Evolutionary conservation across 2,888 invertebrate species (phyloP), one percentile per base, ranked within the genome.

Genomic region (Cosmia pyralina): DNA sequence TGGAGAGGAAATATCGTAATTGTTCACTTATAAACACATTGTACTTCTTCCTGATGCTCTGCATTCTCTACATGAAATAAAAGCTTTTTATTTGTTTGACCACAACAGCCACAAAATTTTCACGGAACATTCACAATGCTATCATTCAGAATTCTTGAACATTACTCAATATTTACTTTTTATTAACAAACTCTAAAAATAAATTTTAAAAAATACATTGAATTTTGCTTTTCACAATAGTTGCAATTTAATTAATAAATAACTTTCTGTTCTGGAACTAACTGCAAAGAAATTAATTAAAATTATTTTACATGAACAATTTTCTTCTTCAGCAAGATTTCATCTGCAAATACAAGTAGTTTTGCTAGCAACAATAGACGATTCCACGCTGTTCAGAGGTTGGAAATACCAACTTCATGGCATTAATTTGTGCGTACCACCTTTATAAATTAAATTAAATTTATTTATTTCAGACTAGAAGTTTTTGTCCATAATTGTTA

Each of bases 261-360:
- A 55, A 52, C 46, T 72, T 79, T 58, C 15, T 60, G n/a, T 52
- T 53, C 15, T 4, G 28, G 19, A 60, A 44, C 44, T 38, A 38
- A 44, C 11, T 50, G 22, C 28, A 46, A 28, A 59, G 7, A 52
- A 79, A 65, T 59, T 1, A 48, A 63, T 38, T 41, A 52, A 55
- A 11, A 41, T 10, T 55, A 0, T 52, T 65, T 60, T 13, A 55
- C 38, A 50, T 50, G 15, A 55, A 44, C 7, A 50, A 28, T 59
- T 44, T 63, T 38, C 44, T 46, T 13, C 19, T 50, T 38, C 13
- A 4, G 10, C 11, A n/a, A 53, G 53, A 52, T 52, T 63, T 63
- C 5, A 79, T 52, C 11, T 63, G 41, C 11, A 59, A 48, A 46
- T 34, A 57, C 17, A 75, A 50, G 53, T 73, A 55, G 53, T 79